Percentiles rank a stretch among this genome's conserved stretches.
Evolutionary conservation across 2,797 vertebrate genomes (phyloP).

Genomic region (Podarcis lilfordi): DNA sequence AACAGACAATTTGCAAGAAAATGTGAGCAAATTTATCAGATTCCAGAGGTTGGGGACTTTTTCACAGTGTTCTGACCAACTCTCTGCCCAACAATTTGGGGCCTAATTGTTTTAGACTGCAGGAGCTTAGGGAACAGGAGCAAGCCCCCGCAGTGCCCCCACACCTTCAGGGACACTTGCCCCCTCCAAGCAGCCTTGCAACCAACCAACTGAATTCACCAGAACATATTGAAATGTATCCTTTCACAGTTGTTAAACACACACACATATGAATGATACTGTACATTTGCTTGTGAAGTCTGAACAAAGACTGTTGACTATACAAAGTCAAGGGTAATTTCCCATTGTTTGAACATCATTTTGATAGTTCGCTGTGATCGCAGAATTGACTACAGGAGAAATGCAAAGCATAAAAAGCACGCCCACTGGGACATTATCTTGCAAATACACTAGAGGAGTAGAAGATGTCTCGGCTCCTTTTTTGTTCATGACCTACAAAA

Average conservation of each 20-base stretch:
- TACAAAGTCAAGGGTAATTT: constrained; percentile 11
- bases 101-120: not conserved
- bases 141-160: not conserved
- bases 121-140: not conserved
- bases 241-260: not conserved
- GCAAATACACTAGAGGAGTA: not conserved
- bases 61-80: not conserved
- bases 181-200: not conserved
- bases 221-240: not conserved
- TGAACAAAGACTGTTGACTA: rapidly evolving
- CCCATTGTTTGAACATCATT: constrained; percentile 1
- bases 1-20: not conserved
- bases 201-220: not conserved
- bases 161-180: not conserved
- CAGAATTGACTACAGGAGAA: constrained; percentile 3
- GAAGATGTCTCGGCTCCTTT: constrained; percentile 22
- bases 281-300: not conserved
- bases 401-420: not conserved
- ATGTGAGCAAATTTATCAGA: not conserved
- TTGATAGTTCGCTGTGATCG: not conserved
- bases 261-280: rapidly evolving
- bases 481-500: not conserved
- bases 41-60: not conserved
- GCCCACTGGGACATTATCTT: not conserved
- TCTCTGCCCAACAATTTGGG: not conserved